Evolutionary conservation across 1,140 invertebrate species (phyloP).

Genomic region (Ceratosolen fusciceps): DNA sequence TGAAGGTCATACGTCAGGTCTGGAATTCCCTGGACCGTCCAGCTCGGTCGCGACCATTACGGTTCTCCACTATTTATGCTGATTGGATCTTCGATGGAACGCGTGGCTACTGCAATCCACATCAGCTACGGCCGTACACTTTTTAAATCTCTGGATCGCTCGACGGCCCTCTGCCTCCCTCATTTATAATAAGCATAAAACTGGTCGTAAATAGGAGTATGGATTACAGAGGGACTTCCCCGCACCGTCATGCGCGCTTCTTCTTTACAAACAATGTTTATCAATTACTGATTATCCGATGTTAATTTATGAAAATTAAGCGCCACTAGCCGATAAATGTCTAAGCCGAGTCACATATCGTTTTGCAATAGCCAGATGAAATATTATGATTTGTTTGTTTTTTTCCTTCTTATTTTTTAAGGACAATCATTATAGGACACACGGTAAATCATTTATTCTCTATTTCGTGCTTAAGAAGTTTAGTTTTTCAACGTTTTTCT

Average conservation of each 20-base stretch:
- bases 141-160: no score
- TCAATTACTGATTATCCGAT: neutral
- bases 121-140: no score
- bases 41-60: neutral
- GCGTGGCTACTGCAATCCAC: no score
- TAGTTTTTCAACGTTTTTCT: neutral
- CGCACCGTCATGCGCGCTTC: no score
- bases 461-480: neutral
- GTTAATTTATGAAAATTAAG: slow-evolving; percentile 2
- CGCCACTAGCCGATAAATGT: neutral
- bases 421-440: neutral
- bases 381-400: neutral
- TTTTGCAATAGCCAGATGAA: neutral
- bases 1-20: no score
- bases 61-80: no score
- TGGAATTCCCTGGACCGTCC: no score
- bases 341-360: neutral
- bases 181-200: neutral
- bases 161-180: neutral
- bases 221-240: neutral
- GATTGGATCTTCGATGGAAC: neutral
- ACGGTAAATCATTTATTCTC: neutral
- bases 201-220: neutral
- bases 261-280: neutral
- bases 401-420: no score